Percentiles rank a stretch among this genome's conserved stretches.
phyloP scores from a whole-genome alignment of 2,797 vertebrate species.

The Gymnoscopelus microlampas region DNA sequence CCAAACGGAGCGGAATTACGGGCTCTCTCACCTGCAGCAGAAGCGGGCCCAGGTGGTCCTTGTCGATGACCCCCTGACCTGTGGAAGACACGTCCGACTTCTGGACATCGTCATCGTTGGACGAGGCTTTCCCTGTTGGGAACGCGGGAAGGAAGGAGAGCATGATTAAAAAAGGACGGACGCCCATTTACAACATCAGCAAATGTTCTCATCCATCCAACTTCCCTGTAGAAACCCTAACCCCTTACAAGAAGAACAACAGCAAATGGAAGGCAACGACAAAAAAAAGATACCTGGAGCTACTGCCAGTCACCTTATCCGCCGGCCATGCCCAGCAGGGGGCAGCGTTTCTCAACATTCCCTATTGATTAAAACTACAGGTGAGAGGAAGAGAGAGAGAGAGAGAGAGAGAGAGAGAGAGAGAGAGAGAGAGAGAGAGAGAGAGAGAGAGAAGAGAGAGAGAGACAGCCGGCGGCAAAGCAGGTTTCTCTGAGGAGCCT shows the following conservation, averaged over 20 bases:
- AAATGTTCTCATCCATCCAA: constrained; percentile 26
- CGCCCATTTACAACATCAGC: constrained; percentile 11
- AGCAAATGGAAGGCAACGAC: constrained; percentile 40
- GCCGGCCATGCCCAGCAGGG: constrained; percentile 71
- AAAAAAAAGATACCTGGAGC: constrained; percentile 51
- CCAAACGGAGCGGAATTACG: not conserved
- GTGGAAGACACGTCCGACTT: constrained; percentile 97
- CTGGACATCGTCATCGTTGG: constrained; percentile 92
- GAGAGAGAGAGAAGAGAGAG: constrained; percentile 28
- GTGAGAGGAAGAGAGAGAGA: constrained; percentile 45
- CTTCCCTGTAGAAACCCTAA: too few relatives aligned
- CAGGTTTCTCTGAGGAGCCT: constrained; percentile 68
- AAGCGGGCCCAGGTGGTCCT: constrained; percentile 93
- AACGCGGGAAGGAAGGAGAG: not conserved
- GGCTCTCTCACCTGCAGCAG: constrained; percentile 90
- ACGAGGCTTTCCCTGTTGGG: constrained; percentile 87
- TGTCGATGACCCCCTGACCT: constrained; percentile 95
- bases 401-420: not conserved
- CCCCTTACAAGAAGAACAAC: constrained; percentile 25
- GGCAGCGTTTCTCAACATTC: constrained; percentile 74
- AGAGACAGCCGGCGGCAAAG: constrained; percentile 53
- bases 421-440: constrained; percentile 1
- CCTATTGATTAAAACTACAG: constrained; percentile 58
- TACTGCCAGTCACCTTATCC: constrained; percentile 17
- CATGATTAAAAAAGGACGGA: not conserved